Percentiles rank a stretch among this genome's conserved stretches.
Conservation (phyloP, 1,140 invertebrate species). For the Diachasma alloeum region DNA sequence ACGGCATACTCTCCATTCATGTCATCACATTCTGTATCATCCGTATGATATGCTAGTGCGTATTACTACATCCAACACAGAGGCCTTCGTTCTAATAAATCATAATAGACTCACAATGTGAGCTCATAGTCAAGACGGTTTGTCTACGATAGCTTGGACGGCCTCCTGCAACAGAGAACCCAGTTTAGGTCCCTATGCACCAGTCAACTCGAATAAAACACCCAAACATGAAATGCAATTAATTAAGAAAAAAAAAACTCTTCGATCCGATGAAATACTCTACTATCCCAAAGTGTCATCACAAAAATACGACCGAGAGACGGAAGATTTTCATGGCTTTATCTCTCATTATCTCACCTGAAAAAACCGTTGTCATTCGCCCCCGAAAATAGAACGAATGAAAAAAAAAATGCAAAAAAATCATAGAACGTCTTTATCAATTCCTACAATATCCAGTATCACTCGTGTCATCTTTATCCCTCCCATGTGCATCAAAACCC, state of each 20-base stretch:
- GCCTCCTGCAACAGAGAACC: neutral
- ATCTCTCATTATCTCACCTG: neutral
- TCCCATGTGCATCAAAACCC: neutral
- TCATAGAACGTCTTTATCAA: neutral
- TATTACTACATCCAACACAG: slow-evolving; percentile 24
- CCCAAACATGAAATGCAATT: neutral
- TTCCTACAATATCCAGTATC: neutral
- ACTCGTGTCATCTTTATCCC: neutral
- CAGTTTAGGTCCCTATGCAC: neutral
- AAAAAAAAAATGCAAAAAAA: neutral
- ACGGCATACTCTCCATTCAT: neutral
- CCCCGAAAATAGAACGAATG: neutral
- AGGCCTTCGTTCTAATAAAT: slow-evolving; percentile 57
- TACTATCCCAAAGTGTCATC: neutral
- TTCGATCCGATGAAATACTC: neutral
- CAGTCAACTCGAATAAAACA: neutral
- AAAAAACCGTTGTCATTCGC: neutral
- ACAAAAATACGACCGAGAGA: neutral
- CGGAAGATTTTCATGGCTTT: neutral
- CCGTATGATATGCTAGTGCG: slow-evolving; percentile 41
- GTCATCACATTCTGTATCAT: neutral
- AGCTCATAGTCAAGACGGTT: slow-evolving; percentile 24
- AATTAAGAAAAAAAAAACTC: neutral
- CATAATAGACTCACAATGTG: slow-evolving; percentile 42
- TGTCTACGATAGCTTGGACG: slow-evolving; percentile 18